Conservation (phyloP, 2,113 vertebrate species). For the Loxodonta africana region DNA sequence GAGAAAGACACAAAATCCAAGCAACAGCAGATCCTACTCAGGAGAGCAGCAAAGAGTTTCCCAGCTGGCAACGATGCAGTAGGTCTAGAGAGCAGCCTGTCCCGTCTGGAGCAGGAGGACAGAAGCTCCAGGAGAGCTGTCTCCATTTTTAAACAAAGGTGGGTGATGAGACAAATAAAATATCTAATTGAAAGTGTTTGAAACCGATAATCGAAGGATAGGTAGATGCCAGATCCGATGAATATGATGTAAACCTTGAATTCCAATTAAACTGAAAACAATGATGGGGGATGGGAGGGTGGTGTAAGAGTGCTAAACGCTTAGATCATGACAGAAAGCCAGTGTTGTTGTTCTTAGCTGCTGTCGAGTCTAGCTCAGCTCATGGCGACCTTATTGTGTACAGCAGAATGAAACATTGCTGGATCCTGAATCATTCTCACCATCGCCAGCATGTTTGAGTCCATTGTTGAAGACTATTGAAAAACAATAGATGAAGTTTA, state of each 20-base stretch:
- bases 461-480: no score
- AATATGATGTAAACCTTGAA: not conserved
- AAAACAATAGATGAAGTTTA: no score
- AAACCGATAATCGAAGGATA: not conserved
- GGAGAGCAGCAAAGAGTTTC: not conserved
- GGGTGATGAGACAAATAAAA: not conserved
- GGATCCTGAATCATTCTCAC: no score
- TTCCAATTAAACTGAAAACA: not conserved
- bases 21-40: not conserved
- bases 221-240: not conserved
- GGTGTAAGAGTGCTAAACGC: not conserved
- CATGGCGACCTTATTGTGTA: no score
- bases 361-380: not conserved
- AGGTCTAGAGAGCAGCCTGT: not conserved
- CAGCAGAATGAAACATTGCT: no score
- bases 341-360: not conserved
- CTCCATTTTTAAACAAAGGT: not conserved
- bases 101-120: not conserved
- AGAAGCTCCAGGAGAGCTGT: no score
- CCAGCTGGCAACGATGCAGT: not conserved
- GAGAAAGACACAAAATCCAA: no score
- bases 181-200: not conserved
- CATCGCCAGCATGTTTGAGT: no score
- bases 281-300: not conserved
- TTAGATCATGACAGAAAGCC: not conserved